Evolutionary conservation across 2,888 invertebrate species (phyloP).

Genomic region (Gastracanthus pulcherrimus): DNA sequence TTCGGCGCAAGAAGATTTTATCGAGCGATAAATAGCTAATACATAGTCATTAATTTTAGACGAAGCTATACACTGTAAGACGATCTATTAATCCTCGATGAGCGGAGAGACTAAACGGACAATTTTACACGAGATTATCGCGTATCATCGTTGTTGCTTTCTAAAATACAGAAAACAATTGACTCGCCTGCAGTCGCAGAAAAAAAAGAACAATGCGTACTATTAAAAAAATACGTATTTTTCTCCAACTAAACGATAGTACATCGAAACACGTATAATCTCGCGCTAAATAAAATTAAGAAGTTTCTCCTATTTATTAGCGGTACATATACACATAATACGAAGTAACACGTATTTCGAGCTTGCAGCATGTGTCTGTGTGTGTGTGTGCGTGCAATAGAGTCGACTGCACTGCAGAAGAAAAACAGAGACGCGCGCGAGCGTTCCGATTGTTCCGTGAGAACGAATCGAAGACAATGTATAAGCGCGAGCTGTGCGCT

Average conservation of each 20-base stretch:
- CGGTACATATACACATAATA: not conserved
- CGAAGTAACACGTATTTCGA: no score
- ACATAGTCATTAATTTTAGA: slow-evolving; percentile 56
- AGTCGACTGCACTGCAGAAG: not conserved
- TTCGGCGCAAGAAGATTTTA: not conserved
- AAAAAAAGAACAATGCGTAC: no score
- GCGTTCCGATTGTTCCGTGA: slow-evolving; percentile 12
- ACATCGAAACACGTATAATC: not conserved
- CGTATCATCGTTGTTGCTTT: not conserved
- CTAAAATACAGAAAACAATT: not conserved
- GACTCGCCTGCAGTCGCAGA: no score
- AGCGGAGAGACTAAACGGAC: not conserved
- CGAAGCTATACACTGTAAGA: not conserved
- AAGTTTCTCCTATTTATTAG: slow-evolving; percentile 36
- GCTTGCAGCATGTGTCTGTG: no score
- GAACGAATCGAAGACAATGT: not conserved
- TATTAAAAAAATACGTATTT: no score
- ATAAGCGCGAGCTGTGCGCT: no score
- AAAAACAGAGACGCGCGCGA: no score
- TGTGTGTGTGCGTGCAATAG: not conserved
- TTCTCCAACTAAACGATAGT: not conserved
- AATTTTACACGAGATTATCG: slow-evolving; percentile 15
- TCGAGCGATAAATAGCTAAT: slow-evolving; percentile 29
- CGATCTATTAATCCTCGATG: no score
- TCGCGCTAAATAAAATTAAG: slow-evolving; percentile 11